These are phyloP conservation scores for Pungitius pungitius DNA, from an alignment of 2,113 vertebrate species.

Conservation along the genomic window DNA sequence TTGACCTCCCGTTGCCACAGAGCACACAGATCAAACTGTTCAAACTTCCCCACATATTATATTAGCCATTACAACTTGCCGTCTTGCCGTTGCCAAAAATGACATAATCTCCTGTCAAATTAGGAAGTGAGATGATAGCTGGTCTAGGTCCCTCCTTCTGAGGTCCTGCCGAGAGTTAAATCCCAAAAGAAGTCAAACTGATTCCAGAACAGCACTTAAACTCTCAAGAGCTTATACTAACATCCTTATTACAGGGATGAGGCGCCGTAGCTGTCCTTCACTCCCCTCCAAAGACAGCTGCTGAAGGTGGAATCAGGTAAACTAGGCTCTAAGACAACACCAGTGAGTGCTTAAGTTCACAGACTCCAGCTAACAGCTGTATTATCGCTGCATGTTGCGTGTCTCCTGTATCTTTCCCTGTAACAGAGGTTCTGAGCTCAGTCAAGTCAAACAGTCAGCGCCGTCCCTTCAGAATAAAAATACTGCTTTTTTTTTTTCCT, in stretches of 20 bases:
- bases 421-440: conserved; percentile 44
- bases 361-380: conserved; percentile 14
- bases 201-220: conserved; percentile 60
- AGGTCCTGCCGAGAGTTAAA: conserved; percentile 23
- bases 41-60: conserved; percentile 16
- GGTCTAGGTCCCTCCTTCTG: conserved; percentile 16
- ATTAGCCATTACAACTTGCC: conserved; percentile 25
- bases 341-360: conserved; percentile 6
- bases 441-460: conserved; percentile 43
- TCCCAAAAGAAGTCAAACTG: conserved; percentile 48
- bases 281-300: conserved; percentile 27
- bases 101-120: conserved; percentile 46
- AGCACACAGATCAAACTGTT: conserved; percentile 1
- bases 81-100: conserved; percentile 37
- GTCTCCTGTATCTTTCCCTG: conserved; percentile 31
- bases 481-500: conserved; percentile 44
- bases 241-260: conserved; percentile 43
- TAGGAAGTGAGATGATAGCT: conserved; percentile 22
- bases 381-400: conserved; percentile 21
- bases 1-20: conserved; percentile 1
- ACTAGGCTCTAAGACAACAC: conserved; percentile 9
- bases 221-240: conserved; percentile 46
- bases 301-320: conserved; percentile 36
- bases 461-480: conserved; percentile 61
- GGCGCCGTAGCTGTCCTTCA: conserved; percentile 40